phyloP scores from a whole-genome alignment of 2,113 vertebrate genomes.

The Otis tarda region DNA sequence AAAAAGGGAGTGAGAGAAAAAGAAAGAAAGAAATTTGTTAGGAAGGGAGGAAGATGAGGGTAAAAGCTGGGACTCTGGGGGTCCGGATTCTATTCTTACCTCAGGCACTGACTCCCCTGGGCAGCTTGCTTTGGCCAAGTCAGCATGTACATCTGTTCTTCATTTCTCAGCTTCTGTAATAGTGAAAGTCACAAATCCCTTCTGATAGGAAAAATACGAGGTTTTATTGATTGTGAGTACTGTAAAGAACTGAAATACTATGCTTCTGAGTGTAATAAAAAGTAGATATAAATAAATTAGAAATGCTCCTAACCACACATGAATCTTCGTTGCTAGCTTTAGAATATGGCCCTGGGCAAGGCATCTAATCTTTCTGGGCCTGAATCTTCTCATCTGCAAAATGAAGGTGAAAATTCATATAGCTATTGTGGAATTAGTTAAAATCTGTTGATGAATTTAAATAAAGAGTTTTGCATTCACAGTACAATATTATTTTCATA shows the following conservation, averaged over 20 bases:
- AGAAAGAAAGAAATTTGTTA: background rate
- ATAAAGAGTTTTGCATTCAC: background rate
- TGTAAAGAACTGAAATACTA: conserved; percentile 51
- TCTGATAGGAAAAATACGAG: background rate
- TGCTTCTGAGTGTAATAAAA: conserved; percentile 53
- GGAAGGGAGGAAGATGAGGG: background rate
- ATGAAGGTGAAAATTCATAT: background rate
- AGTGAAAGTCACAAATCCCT: conserved; percentile 45
- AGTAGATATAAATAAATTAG: conserved; percentile 45
- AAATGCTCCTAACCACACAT: background rate
- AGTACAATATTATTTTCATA: background rate
- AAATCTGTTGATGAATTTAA: background rate
- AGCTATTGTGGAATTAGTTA: background rate
- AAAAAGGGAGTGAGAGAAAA: background rate
- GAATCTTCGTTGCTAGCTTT: background rate
- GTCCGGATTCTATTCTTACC: background rate
- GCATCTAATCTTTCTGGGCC: background rate
- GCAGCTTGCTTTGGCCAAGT: background rate
- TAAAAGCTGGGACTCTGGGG: background rate
- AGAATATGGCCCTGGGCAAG: background rate
- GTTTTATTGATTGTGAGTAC: conserved; percentile 52
- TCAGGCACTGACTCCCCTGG: background rate
- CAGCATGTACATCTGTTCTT: conserved; percentile 9
- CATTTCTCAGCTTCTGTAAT: background rate
- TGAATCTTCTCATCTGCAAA: background rate